A percentile compares a stretch with the other conserved stretches of the same genome.
Conservation (phyloP, 1,140 invertebrate genomes). For the Uloborus diversus region DNA sequence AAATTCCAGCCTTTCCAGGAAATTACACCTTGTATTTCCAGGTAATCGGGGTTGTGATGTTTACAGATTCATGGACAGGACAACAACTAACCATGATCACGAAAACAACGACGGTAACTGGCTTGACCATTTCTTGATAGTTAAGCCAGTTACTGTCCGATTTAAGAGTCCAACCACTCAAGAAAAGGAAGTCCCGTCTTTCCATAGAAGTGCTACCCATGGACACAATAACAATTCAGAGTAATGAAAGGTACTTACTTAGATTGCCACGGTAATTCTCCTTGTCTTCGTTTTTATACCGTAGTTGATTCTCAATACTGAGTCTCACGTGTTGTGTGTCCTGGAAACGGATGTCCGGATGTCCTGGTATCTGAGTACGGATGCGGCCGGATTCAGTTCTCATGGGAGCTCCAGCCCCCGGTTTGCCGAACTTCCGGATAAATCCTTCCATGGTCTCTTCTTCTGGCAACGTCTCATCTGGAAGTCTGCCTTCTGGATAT, state of each 20-base stretch:
- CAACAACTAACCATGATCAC: too few relatives aligned
- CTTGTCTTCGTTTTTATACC: slow-evolving; percentile 54
- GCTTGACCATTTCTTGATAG: too few relatives aligned
- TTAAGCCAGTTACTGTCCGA: too few relatives aligned
- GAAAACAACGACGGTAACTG: too few relatives aligned
- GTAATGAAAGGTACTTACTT: slow-evolving; percentile 34
- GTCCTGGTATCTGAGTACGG: slow-evolving; percentile 47
- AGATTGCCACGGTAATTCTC: slow-evolving; percentile 53
- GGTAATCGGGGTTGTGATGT: too few relatives aligned
- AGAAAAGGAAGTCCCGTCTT: too few relatives aligned
- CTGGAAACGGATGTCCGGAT: slow-evolving; percentile 58
- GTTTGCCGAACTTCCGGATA: slow-evolving; percentile 53
- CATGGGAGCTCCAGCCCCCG: slow-evolving; percentile 57
- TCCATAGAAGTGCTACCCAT: too few relatives aligned
- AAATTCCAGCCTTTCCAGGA: too few relatives aligned
- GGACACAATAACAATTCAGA: too few relatives aligned
- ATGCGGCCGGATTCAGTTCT: slow-evolving; percentile 57
- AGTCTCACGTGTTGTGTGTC: slow-evolving; percentile 54
- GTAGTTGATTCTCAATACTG: slow-evolving; percentile 58
- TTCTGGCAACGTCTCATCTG: not conserved
- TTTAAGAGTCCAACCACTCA: too few relatives aligned
- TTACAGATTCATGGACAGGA: too few relatives aligned
- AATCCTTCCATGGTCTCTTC: slow-evolving; percentile 23
- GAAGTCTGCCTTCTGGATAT: slow-evolving; percentile 20
- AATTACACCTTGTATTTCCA: too few relatives aligned